Conservation (phyloP, 1,140 invertebrate species). For the Metaphire vulgaris region DNA sequence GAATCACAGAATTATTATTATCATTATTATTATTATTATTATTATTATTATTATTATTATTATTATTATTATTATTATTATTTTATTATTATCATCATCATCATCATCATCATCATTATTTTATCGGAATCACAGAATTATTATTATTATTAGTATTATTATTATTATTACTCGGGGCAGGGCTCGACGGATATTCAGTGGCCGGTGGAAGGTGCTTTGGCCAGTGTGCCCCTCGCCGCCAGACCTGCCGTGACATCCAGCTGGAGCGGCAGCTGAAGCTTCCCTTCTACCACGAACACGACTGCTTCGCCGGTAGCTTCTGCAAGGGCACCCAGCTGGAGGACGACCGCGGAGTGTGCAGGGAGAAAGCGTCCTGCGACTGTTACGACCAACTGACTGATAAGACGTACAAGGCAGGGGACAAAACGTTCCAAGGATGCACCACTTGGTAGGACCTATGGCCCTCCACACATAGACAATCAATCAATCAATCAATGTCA, state of each 20-base stretch:
- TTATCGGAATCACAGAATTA: background rate
- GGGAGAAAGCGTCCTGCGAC: conserved; percentile 2
- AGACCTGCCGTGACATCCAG: background rate
- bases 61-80: no score
- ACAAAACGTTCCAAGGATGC: conserved; percentile 8
- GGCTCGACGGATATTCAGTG: background rate
- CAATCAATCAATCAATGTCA: no score
- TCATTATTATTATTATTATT: no score
- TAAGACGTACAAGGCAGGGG: conserved; percentile 7
- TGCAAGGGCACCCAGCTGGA: conserved; percentile 13
- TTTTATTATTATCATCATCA: no score
- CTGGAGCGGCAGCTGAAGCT: background rate
- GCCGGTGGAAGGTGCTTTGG: background rate
- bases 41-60: no score
- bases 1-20: no score
- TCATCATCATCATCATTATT: background rate
- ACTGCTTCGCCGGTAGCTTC: conserved; percentile 20
- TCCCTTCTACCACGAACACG: conserved; percentile 11
- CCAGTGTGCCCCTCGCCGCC: background rate
- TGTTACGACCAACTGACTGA: conserved; percentile 24
- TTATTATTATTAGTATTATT: background rate
- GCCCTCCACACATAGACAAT: no score
- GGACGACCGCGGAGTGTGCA: conserved; percentile 22
- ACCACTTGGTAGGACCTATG: conserved; percentile 27
- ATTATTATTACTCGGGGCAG: background rate